phyloP scores from a whole-genome alignment of 2,888 invertebrate genomes.

The Ormyrus nitidulus region DNA sequence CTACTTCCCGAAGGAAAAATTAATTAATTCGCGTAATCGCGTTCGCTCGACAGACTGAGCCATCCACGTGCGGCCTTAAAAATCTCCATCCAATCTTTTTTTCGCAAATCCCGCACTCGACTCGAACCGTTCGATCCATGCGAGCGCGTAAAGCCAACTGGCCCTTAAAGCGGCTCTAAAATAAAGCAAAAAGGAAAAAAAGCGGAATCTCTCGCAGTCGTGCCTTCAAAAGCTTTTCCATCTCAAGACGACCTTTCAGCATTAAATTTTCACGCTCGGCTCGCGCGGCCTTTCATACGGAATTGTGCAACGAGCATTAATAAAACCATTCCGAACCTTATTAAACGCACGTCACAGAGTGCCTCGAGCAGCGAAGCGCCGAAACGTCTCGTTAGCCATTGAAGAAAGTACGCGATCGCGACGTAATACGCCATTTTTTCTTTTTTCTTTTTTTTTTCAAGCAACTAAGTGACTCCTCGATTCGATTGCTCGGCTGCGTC shows the following conservation, averaged over 20 bases:
- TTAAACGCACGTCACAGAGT: neutral
- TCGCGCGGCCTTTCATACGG: too few species aligned
- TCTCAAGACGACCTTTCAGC: neutral
- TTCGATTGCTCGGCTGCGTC: neutral
- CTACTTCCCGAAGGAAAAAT: too few species aligned
- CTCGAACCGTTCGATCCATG: neutral
- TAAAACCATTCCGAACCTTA: slow-evolving; percentile 25
- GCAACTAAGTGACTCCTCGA: too few species aligned
- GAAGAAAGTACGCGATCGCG: slow-evolving; percentile 1
- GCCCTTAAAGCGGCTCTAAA: slow-evolving; percentile 1
- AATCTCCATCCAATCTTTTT: too few species aligned
- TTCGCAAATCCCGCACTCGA: neutral
- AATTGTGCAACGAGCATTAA: slow-evolving; percentile 23
- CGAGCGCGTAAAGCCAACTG: neutral
- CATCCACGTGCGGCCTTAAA: too few species aligned
- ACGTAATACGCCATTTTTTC: slow-evolving; percentile 17
- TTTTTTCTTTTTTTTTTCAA: neutral
- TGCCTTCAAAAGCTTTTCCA: neutral
- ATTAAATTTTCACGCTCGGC: too few species aligned
- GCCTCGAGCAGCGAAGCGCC: slow-evolving; percentile 13
- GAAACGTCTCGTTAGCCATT: neutral
- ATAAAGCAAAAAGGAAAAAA: neutral
- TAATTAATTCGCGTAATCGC: too few species aligned
- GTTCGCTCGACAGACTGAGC: too few species aligned
- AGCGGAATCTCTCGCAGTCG: neutral